These are phyloP conservation scores for Sitobion miscanthi DNA, from an alignment of 1,140 invertebrate genomes.

Conservation along the genomic window DNA sequence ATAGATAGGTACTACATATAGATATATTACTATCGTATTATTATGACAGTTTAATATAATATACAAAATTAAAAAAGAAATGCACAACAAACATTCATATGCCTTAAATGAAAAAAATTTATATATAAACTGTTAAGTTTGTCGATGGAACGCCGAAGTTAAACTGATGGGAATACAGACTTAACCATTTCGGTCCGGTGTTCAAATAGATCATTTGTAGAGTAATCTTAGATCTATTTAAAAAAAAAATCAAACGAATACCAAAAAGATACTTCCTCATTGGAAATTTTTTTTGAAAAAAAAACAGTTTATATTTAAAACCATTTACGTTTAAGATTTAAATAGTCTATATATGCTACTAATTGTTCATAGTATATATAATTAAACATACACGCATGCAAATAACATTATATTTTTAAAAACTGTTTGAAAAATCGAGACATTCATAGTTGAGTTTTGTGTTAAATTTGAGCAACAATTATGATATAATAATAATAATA, in stretches of 20 bases:
- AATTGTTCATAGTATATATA: constrained; percentile 7
- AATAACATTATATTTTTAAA: not conserved
- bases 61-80: constrained; percentile 3
- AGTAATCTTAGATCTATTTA: not conserved
- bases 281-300: not conserved
- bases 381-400: not conserved
- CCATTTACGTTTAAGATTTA: not conserved
- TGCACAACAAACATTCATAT: not conserved
- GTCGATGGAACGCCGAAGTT: not conserved
- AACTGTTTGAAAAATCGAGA: not conserved
- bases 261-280: not conserved
- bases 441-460: not conserved
- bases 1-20: not conserved
- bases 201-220: not conserved
- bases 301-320: constrained; percentile 13
- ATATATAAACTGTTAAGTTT: not conserved
- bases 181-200: no score
- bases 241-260: not conserved
- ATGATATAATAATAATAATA: not conserved
- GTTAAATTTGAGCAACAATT: not conserved
- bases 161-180: no score
- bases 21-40: not conserved
- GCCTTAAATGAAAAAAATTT: not conserved
- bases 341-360: not conserved
- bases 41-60: not conserved